A percentile compares a stretch with the other conserved stretches of the same genome.
These are phyloP conservation scores for Porites rus DNA, from an alignment of 92 coral and sea anemone species.

Conservation along the genomic window DNA sequence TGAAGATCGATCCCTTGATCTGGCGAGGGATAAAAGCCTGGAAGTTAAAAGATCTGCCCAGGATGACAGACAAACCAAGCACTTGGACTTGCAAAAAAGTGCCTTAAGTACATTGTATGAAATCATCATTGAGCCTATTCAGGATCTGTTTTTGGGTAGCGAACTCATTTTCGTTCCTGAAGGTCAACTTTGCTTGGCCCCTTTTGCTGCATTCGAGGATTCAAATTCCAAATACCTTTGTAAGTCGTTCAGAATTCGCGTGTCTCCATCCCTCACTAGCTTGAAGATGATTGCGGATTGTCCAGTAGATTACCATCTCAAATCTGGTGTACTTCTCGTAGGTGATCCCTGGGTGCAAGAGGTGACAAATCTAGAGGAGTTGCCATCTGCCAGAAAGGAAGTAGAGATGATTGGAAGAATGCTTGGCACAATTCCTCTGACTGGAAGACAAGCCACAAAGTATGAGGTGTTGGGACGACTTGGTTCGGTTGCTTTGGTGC, in stretches of 20 bases:
- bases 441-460: conserved; percentile 22
- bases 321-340: conserved; percentile 29
- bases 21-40: neutral
- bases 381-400: conserved; percentile 16
- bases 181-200: conserved; percentile 44
- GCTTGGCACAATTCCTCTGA: neutral
- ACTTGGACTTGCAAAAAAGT: neutral
- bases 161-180: conserved; percentile 22
- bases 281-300: conserved; percentile 22
- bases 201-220: conserved; percentile 33
- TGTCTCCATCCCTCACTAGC: conserved; percentile 22
- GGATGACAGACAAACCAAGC: neutral
- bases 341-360: conserved; percentile 29
- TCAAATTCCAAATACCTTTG: conserved; percentile 7
- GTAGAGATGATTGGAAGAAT: conserved; percentile 27
- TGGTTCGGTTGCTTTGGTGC: conserved; percentile 24
- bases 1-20: conserved; percentile 20
- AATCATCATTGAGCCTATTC: neutral
- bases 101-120: neutral
- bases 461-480: conserved; percentile 3
- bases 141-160: neutral
- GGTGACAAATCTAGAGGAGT: neutral
- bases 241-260: conserved; percentile 8
- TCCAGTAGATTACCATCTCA: conserved; percentile 16
- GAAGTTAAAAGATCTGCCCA: neutral